Percentiles rank a stretch among this genome's conserved stretches.
phyloP scores from a whole-genome alignment of 2,888 invertebrate species.

The Parnassius apollo region DNA sequence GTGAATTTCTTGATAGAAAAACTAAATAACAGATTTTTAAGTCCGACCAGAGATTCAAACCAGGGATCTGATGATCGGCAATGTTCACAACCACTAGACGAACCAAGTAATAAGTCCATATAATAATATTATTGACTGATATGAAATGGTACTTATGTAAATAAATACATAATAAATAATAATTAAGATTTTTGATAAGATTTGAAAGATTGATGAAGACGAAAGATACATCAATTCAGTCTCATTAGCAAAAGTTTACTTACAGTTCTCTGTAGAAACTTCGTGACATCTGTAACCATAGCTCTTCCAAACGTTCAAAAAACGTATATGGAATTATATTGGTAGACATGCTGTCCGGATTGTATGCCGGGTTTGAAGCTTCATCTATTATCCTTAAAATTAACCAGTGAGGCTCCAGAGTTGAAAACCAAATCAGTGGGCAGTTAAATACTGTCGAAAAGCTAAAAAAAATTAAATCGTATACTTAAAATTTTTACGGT shows the following conservation, averaged over 20 bases:
- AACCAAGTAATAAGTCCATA: no score
- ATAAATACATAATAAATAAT: no score
- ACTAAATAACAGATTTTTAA: no score
- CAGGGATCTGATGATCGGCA: no score
- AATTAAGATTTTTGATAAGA: no score
- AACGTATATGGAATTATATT: constrained; percentile 49
- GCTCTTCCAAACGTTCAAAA: constrained; percentile 42
- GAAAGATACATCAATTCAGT: no score
- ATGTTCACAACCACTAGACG: no score
- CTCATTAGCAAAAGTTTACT: constrained; percentile 10
- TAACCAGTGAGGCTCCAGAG: constrained; percentile 41
- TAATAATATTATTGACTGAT: no score
- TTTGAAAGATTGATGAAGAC: no score
- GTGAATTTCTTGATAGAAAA: no score
- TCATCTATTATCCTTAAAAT: constrained; percentile 40
- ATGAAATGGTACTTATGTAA: no score
- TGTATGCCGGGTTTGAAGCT: constrained; percentile 40
- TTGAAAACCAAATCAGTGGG: constrained; percentile 44
- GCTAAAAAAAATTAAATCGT: constrained; percentile 32
- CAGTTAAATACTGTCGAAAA: constrained; percentile 40
- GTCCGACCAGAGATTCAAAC: no score
- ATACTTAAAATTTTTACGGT: background rate
- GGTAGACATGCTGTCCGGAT: constrained; percentile 33
- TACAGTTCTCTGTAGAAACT: constrained; percentile 26
- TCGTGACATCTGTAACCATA: constrained; percentile 31